Evolutionary conservation across 2,113 vertebrate species (phyloP).

Genomic region (Cryptotis parvus): DNA sequence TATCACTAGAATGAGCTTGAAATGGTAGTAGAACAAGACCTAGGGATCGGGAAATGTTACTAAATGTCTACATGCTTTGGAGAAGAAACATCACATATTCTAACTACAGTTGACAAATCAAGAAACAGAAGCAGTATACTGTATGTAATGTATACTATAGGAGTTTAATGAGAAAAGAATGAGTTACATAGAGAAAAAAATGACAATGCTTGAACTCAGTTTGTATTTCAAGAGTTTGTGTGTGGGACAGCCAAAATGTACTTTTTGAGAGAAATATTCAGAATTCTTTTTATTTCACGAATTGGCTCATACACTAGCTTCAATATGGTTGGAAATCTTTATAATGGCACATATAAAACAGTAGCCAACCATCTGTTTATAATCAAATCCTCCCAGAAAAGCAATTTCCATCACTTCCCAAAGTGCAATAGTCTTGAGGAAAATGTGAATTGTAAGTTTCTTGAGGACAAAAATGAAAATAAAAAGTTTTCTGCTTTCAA

Average conservation of each 20-base stretch:
- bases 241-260: neutral
- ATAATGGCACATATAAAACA: neutral
- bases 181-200: neutral
- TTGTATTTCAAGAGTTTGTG: neutral
- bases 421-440: neutral
- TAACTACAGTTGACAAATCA: neutral
- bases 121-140: neutral
- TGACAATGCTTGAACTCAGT: neutral
- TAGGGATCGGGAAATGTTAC: neutral
- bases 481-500: constrained; percentile 10
- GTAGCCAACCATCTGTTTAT: neutral
- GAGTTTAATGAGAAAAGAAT: neutral
- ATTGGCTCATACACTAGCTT: neutral
- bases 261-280: neutral
- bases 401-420: neutral
- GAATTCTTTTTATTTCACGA: neutral
- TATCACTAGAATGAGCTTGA: neutral
- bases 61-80: neutral
- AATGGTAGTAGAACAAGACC: constrained; percentile 20
- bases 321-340: neutral
- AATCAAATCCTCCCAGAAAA: neutral
- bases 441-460: constrained; percentile 12
- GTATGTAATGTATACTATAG: neutral
- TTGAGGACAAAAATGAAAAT: neutral
- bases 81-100: neutral